Evolutionary conservation across 2,113 vertebrate genomes (phyloP).

Genomic region (Pogonocichla stellata): DNA sequence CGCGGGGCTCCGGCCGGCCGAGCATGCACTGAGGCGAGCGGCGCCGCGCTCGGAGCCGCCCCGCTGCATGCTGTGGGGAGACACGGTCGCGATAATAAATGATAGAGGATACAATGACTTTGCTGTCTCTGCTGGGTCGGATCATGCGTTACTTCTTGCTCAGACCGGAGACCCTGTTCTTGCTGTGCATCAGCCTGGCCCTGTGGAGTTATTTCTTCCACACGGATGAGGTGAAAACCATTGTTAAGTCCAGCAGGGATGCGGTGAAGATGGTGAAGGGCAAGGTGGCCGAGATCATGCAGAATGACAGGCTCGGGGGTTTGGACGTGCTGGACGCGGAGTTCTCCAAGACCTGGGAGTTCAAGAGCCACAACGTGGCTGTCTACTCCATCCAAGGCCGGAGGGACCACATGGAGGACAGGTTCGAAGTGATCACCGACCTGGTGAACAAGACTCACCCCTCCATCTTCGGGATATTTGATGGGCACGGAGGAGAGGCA

Average conservation of each 20-base stretch:
- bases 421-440: conserved; percentile 92
- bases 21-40: conserved; percentile 58
- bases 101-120: conserved; percentile 99
- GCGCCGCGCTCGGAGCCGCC: conserved; percentile 31
- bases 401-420: conserved; percentile 97
- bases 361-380: conserved; percentile 92
- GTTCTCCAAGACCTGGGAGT: conserved; percentile 97
- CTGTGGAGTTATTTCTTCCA: conserved; percentile 99
- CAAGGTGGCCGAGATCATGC: conserved; percentile 98
- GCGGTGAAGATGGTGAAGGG: conserved; percentile 98
- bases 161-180: conserved; percentile 95
- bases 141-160: conserved; percentile 99
- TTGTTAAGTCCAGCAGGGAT: conserved; percentile 96
- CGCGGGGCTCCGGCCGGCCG: background rate
- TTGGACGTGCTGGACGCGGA: conserved; percentile 92
- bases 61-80: conserved; percentile 61
- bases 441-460: conserved; percentile 93
- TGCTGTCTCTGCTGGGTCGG: conserved; percentile 95
- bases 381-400: conserved; percentile 98
- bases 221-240: conserved; percentile 99
- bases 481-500: conserved; percentile 98
- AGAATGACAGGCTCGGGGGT: conserved; percentile 91
- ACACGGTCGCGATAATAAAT: conserved; percentile 80
- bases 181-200: conserved; percentile 96
- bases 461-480: conserved; percentile 96